Base-by-base conservation (phyloP, 1,140 invertebrate species). In the Nomia melanderi region DNA sequence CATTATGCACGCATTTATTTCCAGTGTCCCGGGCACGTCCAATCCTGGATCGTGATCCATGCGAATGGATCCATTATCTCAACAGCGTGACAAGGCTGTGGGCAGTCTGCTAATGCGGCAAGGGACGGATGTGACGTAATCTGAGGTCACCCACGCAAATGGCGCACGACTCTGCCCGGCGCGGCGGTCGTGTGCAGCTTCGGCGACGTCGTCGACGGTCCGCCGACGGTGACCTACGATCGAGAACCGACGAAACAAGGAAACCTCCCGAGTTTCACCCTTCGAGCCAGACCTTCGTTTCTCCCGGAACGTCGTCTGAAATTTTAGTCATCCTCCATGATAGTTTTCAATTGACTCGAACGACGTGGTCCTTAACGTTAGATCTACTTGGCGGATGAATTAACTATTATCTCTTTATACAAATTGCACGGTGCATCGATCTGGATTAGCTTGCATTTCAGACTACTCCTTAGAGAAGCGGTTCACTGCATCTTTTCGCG, bases 31-130 rank as follows among this genome's bases (percentile, higher is more conserved):
- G 84, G 73, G 82, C 85, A 86, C 86, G 72, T 89, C 86, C 90
- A 91, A 90, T 91, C 90, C 85, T 86, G 79, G 81, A 86, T 83
- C 84, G 87, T 90, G 88, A 89, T 91, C 88, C 89, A 91, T 86
- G 89, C 89, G 90, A 91, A 91, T 90, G 84, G 89, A 88, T 90
- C 86, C 86, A 91, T 92, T 92, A 92, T 91, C 89, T 91, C 90
- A 91, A 91, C 90, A 91, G 85, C 81, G 83, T 88, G 88, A 90
- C 89, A 90, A 91, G 90, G 89, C 86, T 91, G 89, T 92, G 87
- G 88, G 88, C 89, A 89, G 90, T 90, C 86, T 88, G 80, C 83
- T 90, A 89, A 91, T 91, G 84, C 87, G 79, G 87, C 90, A 90
- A 88, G 87, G 87, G 89, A 89, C 91, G 91, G 91, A 92, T 89